A percentile compares a stretch with the other conserved stretches of the same genome.
These are phyloP conservation scores for Drosophila azteca DNA, from an alignment of 1,140 invertebrate genomes.

Conservation along the genomic window DNA sequence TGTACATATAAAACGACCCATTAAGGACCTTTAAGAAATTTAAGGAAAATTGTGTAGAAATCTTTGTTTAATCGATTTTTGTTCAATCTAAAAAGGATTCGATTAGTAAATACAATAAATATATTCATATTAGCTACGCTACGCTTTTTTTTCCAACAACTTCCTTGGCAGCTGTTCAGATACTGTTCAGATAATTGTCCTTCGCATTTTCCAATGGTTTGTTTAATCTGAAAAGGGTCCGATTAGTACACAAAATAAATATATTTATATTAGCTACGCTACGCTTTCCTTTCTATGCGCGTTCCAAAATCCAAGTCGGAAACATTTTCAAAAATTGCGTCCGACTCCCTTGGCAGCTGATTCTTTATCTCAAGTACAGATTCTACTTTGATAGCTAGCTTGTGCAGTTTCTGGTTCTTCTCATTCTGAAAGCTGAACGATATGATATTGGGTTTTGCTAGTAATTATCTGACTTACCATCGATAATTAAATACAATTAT, in stretches of 20 bases:
- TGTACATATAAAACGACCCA: too few relatives aligned
- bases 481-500: too few relatives aligned
- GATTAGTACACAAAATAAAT: background rate
- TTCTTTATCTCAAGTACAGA: slow-evolving; percentile 39
- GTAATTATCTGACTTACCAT: slow-evolving; percentile 4
- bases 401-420: slow-evolving; percentile 24
- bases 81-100: too few relatives aligned
- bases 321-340: background rate
- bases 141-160: too few relatives aligned
- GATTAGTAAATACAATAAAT: too few relatives aligned
- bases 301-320: slow-evolving; percentile 36
- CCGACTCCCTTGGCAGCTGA: background rate
- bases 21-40: too few relatives aligned
- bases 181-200: too few relatives aligned
- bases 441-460: slow-evolving; percentile 42
- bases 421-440: slow-evolving; percentile 36
- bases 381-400: slow-evolving; percentile 35
- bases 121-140: too few relatives aligned
- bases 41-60: too few relatives aligned
- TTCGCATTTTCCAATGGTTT: slow-evolving; percentile 19
- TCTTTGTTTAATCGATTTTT: too few relatives aligned
- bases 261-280: background rate
- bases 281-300: slow-evolving; percentile 61
- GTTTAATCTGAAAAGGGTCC: slow-evolving; percentile 39
- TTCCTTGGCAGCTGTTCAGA: too few relatives aligned